These are phyloP conservation scores for Dendroctonus valens DNA, from an alignment of 1,140 invertebrate species.

Conservation along the genomic window DNA sequence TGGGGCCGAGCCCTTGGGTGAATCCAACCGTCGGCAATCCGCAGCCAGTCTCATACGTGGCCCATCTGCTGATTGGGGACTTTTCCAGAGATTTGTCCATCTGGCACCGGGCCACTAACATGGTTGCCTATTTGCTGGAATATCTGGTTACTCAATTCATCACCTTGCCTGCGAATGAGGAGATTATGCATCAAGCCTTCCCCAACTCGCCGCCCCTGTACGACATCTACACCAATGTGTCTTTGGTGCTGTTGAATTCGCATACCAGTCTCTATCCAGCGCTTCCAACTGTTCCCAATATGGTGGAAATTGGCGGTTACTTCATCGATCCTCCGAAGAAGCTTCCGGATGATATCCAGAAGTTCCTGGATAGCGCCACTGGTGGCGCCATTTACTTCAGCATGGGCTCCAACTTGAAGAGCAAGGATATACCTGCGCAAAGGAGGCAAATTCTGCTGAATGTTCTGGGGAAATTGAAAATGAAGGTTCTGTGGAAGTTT, in stretches of 20 bases:
- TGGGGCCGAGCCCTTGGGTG: slow-evolving; percentile 38
- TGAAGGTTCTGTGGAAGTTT: slow-evolving; percentile 65
- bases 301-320: slow-evolving; percentile 56
- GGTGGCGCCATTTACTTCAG: slow-evolving; percentile 59
- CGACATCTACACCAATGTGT: slow-evolving; percentile 54
- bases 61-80: slow-evolving; percentile 38
- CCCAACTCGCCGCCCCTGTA: slow-evolving; percentile 52
- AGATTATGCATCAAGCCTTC: slow-evolving; percentile 50
- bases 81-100: slow-evolving; percentile 51
- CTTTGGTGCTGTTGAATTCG: slow-evolving; percentile 58
- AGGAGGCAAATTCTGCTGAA: slow-evolving; percentile 42
- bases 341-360: slow-evolving; percentile 52
- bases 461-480: slow-evolving; percentile 43
- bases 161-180: slow-evolving; percentile 39
- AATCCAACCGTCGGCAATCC: slow-evolving; percentile 48
- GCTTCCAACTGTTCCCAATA: slow-evolving; percentile 56
- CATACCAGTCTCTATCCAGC: slow-evolving; percentile 56
- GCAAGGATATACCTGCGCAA: slow-evolving; percentile 49
- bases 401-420: slow-evolving; percentile 57
- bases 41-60: slow-evolving; percentile 47
- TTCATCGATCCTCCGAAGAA: slow-evolving; percentile 49
- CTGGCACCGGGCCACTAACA: slow-evolving; percentile 50
- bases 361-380: slow-evolving; percentile 52
- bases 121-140: slow-evolving; percentile 27
- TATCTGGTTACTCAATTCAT: slow-evolving; percentile 11